Percentiles rank a stretch among this genome's conserved stretches.
phyloP scores from a whole-genome alignment of 2,888 invertebrate species.

The Patella depressa region DNA sequence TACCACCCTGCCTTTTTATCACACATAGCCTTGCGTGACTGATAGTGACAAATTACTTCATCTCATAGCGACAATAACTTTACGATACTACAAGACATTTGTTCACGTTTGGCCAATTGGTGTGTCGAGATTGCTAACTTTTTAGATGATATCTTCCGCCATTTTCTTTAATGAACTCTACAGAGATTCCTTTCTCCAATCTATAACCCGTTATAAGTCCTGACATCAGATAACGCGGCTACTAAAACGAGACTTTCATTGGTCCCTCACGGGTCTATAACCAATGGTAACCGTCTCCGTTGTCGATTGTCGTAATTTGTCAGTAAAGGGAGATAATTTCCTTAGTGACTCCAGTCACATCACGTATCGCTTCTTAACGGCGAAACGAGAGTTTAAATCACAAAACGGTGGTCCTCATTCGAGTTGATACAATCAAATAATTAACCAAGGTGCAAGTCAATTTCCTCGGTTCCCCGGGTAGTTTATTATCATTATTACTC shows the following conservation, averaged over 20 bases:
- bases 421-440: slow-evolving; percentile 6
- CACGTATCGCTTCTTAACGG: neutral
- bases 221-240: slow-evolving; percentile 3
- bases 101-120: neutral
- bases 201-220: slow-evolving; percentile 5
- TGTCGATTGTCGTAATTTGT: slow-evolving; percentile 8
- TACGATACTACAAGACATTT: neutral
- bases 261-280: neutral
- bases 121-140: neutral
- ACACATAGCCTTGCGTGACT: slow-evolving; percentile 4
- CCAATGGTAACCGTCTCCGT: neutral
- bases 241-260: slow-evolving; percentile 11
- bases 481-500: slow-evolving; percentile 10
- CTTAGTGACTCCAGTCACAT: neutral
- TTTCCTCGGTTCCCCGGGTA: neutral
- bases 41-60: slow-evolving; percentile 9
- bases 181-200: neutral
- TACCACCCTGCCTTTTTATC: slow-evolving; percentile 3
- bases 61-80: slow-evolving; percentile 10
- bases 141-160: neutral
- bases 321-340: slow-evolving; percentile 5
- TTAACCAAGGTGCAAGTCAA: slow-evolving; percentile 12
- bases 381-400: slow-evolving; percentile 9
- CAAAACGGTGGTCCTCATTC: slow-evolving; percentile 2
- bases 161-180: slow-evolving; percentile 8